A percentile compares a stretch with the other conserved stretches of the same genome.
phyloP scores from a whole-genome alignment of 1,140 invertebrate species.

The Pentalonia nigronervosa region DNA sequence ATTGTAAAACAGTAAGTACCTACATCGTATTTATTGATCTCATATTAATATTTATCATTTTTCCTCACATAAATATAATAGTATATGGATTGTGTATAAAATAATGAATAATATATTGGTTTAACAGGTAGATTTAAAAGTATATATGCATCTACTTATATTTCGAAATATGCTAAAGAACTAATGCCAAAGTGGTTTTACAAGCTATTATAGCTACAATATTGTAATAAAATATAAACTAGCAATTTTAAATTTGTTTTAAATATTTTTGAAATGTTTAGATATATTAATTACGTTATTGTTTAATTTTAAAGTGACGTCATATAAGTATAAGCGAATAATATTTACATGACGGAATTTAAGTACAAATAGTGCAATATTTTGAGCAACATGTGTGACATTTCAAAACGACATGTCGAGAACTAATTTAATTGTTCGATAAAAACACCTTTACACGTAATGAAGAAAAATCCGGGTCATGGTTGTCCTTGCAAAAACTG shows the following conservation, averaged over 20 bases:
- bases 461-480: conserved; percentile 26
- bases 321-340: not conserved
- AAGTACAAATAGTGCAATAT: not conserved
- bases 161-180: not conserved
- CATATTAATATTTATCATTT: not conserved
- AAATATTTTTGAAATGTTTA: not conserved
- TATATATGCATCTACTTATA: not conserved
- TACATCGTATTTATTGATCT: not conserved
- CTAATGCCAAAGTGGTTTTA: not conserved
- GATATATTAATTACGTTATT: not conserved
- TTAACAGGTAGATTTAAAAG: not conserved
- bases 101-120: not conserved
- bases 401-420: not conserved
- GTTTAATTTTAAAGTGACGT: not conserved
- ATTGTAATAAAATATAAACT: not conserved
- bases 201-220: not conserved
- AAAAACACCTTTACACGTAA: conserved; percentile 22
- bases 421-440: conserved; percentile 29
- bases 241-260: not conserved
- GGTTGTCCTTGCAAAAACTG: not conserved
- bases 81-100: not conserved
- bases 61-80: not conserved
- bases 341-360: not conserved
- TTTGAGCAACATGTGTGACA: not conserved
- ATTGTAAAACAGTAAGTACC: not conserved